Percentiles rank a stretch among this genome's conserved stretches.
These are phyloP conservation scores for Ips typographus DNA, from an alignment of 1,140 invertebrate genomes.

Conservation along the genomic window DNA sequence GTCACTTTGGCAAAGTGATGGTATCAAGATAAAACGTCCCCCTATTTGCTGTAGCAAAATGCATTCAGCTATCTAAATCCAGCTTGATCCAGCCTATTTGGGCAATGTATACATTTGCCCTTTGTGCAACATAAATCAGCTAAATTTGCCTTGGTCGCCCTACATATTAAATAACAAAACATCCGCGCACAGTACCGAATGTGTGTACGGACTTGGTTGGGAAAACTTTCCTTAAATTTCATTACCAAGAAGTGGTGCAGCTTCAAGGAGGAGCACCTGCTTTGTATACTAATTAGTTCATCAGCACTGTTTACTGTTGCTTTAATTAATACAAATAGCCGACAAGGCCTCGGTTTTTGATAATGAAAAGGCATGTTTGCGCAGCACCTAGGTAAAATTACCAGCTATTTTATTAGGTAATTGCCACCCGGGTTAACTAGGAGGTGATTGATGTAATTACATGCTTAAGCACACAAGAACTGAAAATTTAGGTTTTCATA, in stretches of 20 bases:
- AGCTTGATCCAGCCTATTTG: conserved; percentile 8
- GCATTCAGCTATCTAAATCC: background rate
- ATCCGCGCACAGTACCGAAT: background rate
- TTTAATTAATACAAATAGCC: conserved; percentile 14
- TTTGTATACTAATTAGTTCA: conserved; percentile 23
- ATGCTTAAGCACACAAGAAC: too few relatives aligned
- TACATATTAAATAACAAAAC: conserved; percentile 15
- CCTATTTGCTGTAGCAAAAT: background rate
- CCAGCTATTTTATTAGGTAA: background rate
- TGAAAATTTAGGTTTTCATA: too few relatives aligned
- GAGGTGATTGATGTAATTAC: too few relatives aligned
- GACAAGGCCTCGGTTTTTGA: background rate
- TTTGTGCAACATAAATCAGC: conserved; percentile 17
- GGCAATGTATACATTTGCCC: conserved; percentile 6
- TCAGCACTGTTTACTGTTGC: conserved; percentile 14
- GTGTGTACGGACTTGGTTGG: conserved; percentile 9
- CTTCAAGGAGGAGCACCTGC: conserved; percentile 8
- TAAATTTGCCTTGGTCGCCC: background rate
- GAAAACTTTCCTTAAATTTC: conserved; percentile 17
- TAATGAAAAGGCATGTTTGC: conserved; percentile 1
- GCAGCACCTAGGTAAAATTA: background rate
- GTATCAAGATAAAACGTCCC: background rate
- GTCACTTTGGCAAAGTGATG: too few relatives aligned
- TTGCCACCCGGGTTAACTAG: too few relatives aligned
- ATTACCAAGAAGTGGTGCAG: conserved; percentile 19